Base-by-base conservation (phyloP, 2,888 invertebrate genomes). In the Apamea epomidion region DNA sequence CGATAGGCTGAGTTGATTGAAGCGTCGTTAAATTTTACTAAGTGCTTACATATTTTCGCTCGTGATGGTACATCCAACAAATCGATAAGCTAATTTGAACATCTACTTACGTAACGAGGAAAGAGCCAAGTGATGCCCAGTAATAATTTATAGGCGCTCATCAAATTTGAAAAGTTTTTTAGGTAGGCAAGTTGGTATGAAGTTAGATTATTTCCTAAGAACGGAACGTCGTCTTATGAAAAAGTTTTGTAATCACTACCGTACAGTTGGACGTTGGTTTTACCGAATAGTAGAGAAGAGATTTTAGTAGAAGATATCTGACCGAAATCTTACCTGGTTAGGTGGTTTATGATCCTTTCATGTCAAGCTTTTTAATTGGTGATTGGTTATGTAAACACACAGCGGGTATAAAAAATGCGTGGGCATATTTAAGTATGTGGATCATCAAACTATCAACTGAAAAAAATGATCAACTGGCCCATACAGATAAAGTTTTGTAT, bases 151-250 rank as follows among this genome's bases (percentile, higher is more conserved):
- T 82, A 78, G 84, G 64, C 65, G 67, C 78, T 87, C 87, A 88
- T 89, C 90, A 87, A 90, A 86, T 89, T 88, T 82, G 54, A 85
- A 90, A 90, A 89, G 79, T 87, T 89, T 86, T 81, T 76, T 82
- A 69, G 60, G 74, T 76, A 78, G 64, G 71, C 78, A 87, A 84
- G 71, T 88, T 84, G 32, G 77, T 67, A 70, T 69, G 51, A 91
- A 91, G 89, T 90, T 88, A 81, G 86, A 90, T 90, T 90, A 89
- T 89, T 85, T 87, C 64, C 68, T 81, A 74, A 85, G 78, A 87
- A 80, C 78, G 72, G 80, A 87, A 87, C 77, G 78, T 84, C 86
- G 83, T 85, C 76, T 85, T 83, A 81, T 84, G 80, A 77, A 62
- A 86, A 90, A 90, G 81, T 88, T 88, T 83, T 77, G 75, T 78